These are phyloP conservation scores for Megathymus violae DNA, from an alignment of 1,140 invertebrate genomes.

Conservation along the genomic window DNA sequence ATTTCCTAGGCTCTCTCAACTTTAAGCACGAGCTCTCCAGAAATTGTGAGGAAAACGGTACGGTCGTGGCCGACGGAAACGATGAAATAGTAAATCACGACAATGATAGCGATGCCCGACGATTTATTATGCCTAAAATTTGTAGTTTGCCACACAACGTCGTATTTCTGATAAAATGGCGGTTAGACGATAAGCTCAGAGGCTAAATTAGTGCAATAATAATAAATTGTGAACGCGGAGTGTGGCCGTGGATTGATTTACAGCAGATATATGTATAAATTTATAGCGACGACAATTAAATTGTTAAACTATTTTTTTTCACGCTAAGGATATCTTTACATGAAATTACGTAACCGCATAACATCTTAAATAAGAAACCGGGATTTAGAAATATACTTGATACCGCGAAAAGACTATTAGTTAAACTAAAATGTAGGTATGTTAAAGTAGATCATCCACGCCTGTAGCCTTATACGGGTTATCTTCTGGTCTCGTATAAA, in stretches of 20 bases:
- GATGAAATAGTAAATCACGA: conserved; percentile 70
- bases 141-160: conserved; percentile 30
- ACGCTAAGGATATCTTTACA: not conserved
- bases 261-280: conserved; percentile 25
- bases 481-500: conserved; percentile 29
- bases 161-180: conserved; percentile 30
- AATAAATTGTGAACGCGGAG: conserved; percentile 28
- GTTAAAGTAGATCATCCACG: conserved; percentile 20
- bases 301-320: conserved; percentile 5
- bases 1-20: conserved; percentile 66
- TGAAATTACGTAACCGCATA: too few relatives aligned
- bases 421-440: too few relatives aligned
- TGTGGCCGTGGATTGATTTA: conserved; percentile 20
- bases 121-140: conserved; percentile 53
- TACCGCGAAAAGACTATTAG: too few relatives aligned
- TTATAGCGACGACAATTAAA: conserved; percentile 25
- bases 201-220: conserved; percentile 34
- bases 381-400: too few relatives aligned
- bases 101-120: conserved; percentile 52
- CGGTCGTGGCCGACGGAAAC: conserved; percentile 55
- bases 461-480: conserved; percentile 21
- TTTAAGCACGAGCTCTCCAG: conserved; percentile 55
- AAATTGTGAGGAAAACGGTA: conserved; percentile 57
- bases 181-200: conserved; percentile 31
- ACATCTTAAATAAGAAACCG: too few relatives aligned